phyloP scores from a whole-genome alignment of 2,797 vertebrate genomes.

The Brotula barbata region DNA sequence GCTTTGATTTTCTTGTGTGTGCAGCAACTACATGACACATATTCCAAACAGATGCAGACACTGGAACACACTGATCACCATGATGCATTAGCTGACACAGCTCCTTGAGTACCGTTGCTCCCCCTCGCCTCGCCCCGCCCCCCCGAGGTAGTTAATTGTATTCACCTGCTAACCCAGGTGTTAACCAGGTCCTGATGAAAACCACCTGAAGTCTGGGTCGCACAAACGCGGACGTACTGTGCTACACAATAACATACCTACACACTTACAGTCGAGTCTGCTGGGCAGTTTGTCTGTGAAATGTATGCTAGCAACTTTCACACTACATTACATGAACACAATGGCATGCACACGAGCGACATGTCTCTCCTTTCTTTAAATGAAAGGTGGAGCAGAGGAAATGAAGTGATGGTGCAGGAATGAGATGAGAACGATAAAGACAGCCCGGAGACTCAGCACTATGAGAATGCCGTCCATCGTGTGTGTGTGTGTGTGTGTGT shows the following conservation, averaged over 20 bases:
- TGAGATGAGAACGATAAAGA: conserved; percentile 38
- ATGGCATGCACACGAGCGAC: too few relatives aligned
- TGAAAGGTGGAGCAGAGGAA: conserved; percentile 31
- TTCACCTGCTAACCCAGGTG: conserved; percentile 55
- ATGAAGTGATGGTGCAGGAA: conserved; percentile 28
- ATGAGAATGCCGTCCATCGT: conserved; percentile 25
- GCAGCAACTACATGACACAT: too few relatives aligned
- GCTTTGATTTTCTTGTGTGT: conserved; percentile 41
- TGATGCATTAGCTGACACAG: too few relatives aligned
- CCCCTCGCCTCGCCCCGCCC: not conserved
- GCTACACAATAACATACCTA: conserved; percentile 26
- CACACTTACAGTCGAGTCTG: conserved; percentile 25
- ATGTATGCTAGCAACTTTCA: conserved; percentile 7
- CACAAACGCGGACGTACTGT: conserved; percentile 11
- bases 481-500: conserved; percentile 4
- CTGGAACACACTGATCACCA: too few relatives aligned
- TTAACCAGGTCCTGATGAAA: conserved; percentile 51
- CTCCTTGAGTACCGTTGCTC: conserved; percentile 10
- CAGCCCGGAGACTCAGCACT: conserved; percentile 26
- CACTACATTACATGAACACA: too few relatives aligned
- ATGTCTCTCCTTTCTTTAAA: conserved; percentile 14
- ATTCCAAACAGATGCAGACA: too few relatives aligned
- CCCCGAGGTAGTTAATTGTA: conserved; percentile 30
- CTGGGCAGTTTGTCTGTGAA: conserved; percentile 22
- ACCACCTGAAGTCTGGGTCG: conserved; percentile 26